A percentile compares a stretch with the other conserved stretches of the same genome.
Conservation (phyloP, 2,888 invertebrate genomes). For the Drosophila colorata region DNA sequence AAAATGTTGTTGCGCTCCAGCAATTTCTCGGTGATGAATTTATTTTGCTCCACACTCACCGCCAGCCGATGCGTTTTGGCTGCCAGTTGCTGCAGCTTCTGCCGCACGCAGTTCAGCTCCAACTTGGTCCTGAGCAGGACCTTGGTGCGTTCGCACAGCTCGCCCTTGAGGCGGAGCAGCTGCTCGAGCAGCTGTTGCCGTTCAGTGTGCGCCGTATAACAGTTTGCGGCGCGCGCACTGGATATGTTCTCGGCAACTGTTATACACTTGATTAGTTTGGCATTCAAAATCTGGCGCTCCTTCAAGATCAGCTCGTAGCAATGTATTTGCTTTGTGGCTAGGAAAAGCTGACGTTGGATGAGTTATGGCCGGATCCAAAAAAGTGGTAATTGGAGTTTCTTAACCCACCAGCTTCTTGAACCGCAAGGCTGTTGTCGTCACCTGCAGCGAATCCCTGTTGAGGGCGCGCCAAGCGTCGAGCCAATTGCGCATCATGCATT, state of each 20-base stretch:
- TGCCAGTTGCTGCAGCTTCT: background rate
- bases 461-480: conserved; percentile 24
- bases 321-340: conserved; percentile 21
- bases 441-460: background rate
- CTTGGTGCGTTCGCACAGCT: background rate
- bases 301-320: conserved; percentile 7
- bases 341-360: background rate
- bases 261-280: background rate
- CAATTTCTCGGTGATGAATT: background rate
- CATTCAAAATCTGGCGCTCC: background rate
- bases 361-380: background rate
- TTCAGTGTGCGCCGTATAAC: background rate
- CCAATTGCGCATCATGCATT: conserved; percentile 6
- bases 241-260: background rate
- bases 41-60: background rate
- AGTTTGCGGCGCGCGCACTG: no score
- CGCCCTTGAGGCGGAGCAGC: background rate
- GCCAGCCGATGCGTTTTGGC: background rate
- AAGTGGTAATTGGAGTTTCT: no score
- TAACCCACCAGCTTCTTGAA: conserved; percentile 17
- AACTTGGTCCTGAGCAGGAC: background rate
- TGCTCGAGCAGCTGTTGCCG: background rate
- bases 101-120: conserved; percentile 2
- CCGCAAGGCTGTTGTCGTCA: background rate
- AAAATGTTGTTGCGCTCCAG: conserved; percentile 13